These are phyloP conservation scores for Tribolium madens DNA, from an alignment of 1,140 invertebrate species.

Conservation along the genomic window DNA sequence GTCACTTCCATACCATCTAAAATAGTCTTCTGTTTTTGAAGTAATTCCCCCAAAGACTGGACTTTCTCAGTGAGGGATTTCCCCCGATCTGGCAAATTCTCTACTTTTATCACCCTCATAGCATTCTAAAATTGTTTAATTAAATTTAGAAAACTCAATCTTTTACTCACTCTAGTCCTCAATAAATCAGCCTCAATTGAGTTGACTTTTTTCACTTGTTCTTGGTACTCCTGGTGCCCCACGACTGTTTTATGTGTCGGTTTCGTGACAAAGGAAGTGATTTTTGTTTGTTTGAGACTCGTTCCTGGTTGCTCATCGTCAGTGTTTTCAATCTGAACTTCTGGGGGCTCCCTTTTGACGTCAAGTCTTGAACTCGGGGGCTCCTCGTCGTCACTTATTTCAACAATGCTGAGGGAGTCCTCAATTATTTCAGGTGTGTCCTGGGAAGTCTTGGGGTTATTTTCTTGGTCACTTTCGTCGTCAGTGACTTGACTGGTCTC, in stretches of 20 bases:
- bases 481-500: not conserved
- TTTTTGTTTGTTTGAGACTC: not conserved
- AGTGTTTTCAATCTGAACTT: no score
- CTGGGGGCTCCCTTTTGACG: no score
- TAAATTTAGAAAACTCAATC: not conserved
- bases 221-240: slow-evolving; percentile 7
- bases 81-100: slow-evolving; percentile 70
- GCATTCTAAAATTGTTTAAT: slow-evolving; percentile 62
- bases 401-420: not conserved
- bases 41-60: slow-evolving; percentile 64
- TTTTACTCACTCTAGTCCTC: slow-evolving; percentile 8
- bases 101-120: slow-evolving; percentile 66
- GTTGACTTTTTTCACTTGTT: slow-evolving; percentile 20
- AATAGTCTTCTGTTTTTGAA: slow-evolving; percentile 63
- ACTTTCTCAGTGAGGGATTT: slow-evolving; percentile 65
- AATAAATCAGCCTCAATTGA: slow-evolving; percentile 12
- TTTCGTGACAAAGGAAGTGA: not conserved
- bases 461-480: not conserved
- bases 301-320: no score
- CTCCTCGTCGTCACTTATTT: not conserved
- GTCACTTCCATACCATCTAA: slow-evolving; percentile 66
- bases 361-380: no score
- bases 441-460: not conserved
- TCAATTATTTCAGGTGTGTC: not conserved
- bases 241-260: not conserved